These are phyloP conservation scores for Poecilia latipinna DNA, from an alignment of 2,113 vertebrate species.

Conservation along the genomic window DNA sequence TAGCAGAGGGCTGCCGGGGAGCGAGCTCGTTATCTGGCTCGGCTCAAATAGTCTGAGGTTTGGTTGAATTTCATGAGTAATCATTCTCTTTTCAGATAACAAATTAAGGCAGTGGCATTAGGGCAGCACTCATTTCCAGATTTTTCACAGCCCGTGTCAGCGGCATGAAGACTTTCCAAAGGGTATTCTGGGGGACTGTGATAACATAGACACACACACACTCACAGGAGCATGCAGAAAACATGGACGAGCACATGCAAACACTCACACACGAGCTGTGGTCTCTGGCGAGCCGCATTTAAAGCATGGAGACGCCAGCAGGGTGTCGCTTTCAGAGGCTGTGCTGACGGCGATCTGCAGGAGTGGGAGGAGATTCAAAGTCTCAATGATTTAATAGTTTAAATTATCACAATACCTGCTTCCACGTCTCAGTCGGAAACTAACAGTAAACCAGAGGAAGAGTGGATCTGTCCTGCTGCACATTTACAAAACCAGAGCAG, in stretches of 20 bases:
- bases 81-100: conserved; percentile 75
- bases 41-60: conserved; percentile 72
- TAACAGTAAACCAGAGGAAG: no score
- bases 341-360: conserved; percentile 37
- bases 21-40: conserved; percentile 73
- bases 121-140: conserved; percentile 66
- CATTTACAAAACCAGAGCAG: no score
- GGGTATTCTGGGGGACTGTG: conserved; percentile 69
- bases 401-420: not conserved
- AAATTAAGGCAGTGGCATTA: conserved; percentile 71
- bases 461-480: no score
- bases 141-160: conserved; percentile 62
- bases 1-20: conserved; percentile 55
- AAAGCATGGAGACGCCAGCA: conserved; percentile 25
- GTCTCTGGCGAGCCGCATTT: conserved; percentile 38
- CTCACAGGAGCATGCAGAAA: conserved; percentile 28
- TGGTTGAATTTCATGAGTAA: conserved; percentile 78
- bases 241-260: conserved; percentile 45
- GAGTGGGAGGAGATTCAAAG: conserved; percentile 24
- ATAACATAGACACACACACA: conserved; percentile 60
- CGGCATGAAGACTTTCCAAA: conserved; percentile 66
- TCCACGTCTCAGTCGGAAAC: no score
- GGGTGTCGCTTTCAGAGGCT: conserved; percentile 54
- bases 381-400: not conserved
- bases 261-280: conserved; percentile 25